Base-by-base conservation (phyloP, 2,888 invertebrate species). In the Apodemia hepburni region DNA sequence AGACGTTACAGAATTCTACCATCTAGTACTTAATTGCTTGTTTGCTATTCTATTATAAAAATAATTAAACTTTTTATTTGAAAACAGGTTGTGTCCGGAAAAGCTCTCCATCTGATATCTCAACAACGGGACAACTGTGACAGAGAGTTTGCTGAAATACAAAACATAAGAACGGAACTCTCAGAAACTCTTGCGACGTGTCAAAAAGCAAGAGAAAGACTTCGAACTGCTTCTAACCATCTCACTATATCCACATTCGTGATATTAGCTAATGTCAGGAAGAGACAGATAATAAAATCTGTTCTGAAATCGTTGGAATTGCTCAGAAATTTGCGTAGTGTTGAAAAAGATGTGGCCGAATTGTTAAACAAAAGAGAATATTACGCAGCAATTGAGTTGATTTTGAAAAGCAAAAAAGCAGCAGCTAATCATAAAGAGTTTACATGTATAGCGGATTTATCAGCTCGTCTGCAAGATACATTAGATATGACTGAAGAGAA, bases 111-210 rank as follows among this genome's bases (percentile, higher is more conserved):
- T 72, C 92, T 99, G 45, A 99, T 99, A 73, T 92, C 98, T 6
- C 97, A 98, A 77, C 98, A 99, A 71, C 96, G 98, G 65, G 95
- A 95, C 70, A 94, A 95, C 0, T 98, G 98, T 80, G 96, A 96
- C 71, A 92, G 94, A 18, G 98, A 99, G 79, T 96, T 99, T 74
- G 93, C 95, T 64, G 94, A 95, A 67, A 95, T 97, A 38, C 92
- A 95, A 61, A 93, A 93, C 70, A 93, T 97, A 17, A 94, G 96
- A 69, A 93, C 94, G 65, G 93, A 95, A 70, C 86, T 98, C 3
- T 87, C 93, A 59, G 93, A 94, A 59, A 95, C 96, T 0, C 76
- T 97, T 12, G 92, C 93, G 69, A 94, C 95, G 0, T 97, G 97
- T 73, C 93, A 93, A 65, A 92, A 93, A 66, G 95, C 97, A 11